Evolutionary conservation across 2,888 invertebrate genomes (phyloP), one percentile per base, ranked within the genome.

Genomic region (Gastracanthus pulcherrimus): DNA sequence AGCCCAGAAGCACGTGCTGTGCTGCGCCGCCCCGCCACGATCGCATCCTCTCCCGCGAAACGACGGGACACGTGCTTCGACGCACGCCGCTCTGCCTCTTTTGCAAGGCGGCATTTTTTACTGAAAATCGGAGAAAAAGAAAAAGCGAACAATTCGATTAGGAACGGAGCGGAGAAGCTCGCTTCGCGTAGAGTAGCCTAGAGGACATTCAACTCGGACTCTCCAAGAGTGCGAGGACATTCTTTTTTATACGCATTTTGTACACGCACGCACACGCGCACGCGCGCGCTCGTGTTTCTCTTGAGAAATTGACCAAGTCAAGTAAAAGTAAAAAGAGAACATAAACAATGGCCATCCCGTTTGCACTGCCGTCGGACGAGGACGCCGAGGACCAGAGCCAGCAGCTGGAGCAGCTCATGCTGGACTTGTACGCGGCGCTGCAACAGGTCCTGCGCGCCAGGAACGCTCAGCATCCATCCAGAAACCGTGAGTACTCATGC

Each of bases 401-500:
- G 31, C 89, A 90, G 84, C 87, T 90, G 82, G 90, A 90, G 78
- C 90, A 90, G 76, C 88, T 91, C 76, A 89, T 91, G 89, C 88
- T 91, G 78, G 90, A 91, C 76, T 85, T 91, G 76, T 90, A 91
- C 84, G 86, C 88, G 3, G 88, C 87, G 0, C 88, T 91, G 88
- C 91, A 91, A 87, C 90, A 91, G 88, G 89, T 90, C 84, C 88
- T 91, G 48, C 87, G 91, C 31, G 89, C 86, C 84, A 86, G 91
- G 80, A 89, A 84, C 80, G 86, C 85, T 7, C 91, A 90, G 74
- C 90, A 91, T 83, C 88, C 80, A 11, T 69, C 80, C 2, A 88
- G 91, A 85, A 91, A 91, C 84, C 91, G 91, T 91, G 86, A 91
- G 91, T 91, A 87, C 70, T 9, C 1, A n/a, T 23, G n/a, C n/a